These are phyloP conservation scores for Nasonia vitripennis DNA, from an alignment of 1,140 invertebrate species.

Conservation along the genomic window DNA sequence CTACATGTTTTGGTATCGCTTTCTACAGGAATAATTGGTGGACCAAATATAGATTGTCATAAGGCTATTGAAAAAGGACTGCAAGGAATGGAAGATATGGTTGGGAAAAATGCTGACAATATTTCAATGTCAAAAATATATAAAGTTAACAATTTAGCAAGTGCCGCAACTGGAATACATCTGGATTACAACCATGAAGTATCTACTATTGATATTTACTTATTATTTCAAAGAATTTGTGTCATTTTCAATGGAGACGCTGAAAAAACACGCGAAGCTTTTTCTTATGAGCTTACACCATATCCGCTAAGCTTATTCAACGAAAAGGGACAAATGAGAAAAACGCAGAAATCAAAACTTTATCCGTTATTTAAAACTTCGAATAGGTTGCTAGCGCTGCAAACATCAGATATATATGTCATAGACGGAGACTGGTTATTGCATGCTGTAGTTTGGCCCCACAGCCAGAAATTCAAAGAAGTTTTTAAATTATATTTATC, in stretches of 20 bases:
- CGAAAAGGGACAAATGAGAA: slow-evolving; percentile 64
- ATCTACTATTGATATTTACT: slow-evolving; percentile 60
- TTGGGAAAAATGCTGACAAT: slow-evolving; percentile 45
- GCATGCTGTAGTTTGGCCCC: slow-evolving; percentile 51
- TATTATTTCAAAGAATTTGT: slow-evolving; percentile 68
- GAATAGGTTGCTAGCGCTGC: slow-evolving; percentile 56
- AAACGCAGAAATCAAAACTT: slow-evolving; percentile 64
- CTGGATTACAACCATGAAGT: slow-evolving; percentile 33
- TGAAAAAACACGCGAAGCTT: slow-evolving; percentile 63
- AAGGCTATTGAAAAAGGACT: slow-evolving; percentile 4
- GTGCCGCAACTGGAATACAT: neutral
- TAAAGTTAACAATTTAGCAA: slow-evolving; percentile 45
- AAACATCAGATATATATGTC: slow-evolving; percentile 30
- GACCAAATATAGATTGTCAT: neutral
- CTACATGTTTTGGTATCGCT: slow-evolving; percentile 63
- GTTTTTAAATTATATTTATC: slow-evolving; percentile 43
- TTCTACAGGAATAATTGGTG: slow-evolving; percentile 57
- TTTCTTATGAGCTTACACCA: slow-evolving; percentile 66
- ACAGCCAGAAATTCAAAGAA: slow-evolving; percentile 40
- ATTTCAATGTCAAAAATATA: slow-evolving; percentile 32
- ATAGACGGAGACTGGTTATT: slow-evolving; percentile 55
- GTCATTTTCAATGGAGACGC: slow-evolving; percentile 52
- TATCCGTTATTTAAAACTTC: slow-evolving; percentile 42
- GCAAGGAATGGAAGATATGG: slow-evolving; percentile 42
- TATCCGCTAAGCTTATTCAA: slow-evolving; percentile 63